A percentile compares a stretch with the other conserved stretches of the same genome.
These are phyloP conservation scores for Spicauda simplicius DNA, from an alignment of 2,888 invertebrate genomes.

Conservation along the genomic window DNA sequence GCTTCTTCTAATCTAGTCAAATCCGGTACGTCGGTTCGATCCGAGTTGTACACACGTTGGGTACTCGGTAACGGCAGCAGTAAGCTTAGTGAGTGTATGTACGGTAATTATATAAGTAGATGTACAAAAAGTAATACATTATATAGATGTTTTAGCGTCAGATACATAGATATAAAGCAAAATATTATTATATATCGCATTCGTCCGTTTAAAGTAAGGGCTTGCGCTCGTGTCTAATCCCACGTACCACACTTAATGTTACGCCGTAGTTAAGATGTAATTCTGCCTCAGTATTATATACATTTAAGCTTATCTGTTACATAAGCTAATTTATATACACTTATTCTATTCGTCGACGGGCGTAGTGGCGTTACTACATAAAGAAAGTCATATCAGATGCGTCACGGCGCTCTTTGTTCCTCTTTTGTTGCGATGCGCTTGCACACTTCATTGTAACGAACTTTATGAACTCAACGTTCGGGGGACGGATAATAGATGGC, in stretches of 20 bases:
- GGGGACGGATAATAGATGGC: constrained; percentile 41
- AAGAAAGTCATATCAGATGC: constrained; percentile 82
- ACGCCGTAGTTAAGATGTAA: constrained; percentile 84
- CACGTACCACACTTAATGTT: constrained; percentile 83
- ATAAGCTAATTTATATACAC: constrained; percentile 85
- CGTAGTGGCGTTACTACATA: constrained; percentile 74
- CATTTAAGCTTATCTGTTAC: constrained; percentile 84
- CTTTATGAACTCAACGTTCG: constrained; percentile 11
- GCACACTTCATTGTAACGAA: constrained; percentile 12
- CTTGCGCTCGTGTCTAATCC: constrained; percentile 84
- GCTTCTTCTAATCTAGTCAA: constrained; percentile 60
- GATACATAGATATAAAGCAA: constrained; percentile 85
- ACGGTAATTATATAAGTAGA: constrained; percentile 84
- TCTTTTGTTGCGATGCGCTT: constrained; percentile 53
- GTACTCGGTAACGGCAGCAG: constrained; percentile 69
- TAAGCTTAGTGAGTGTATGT: constrained; percentile 84
- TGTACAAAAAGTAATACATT: constrained; percentile 85
- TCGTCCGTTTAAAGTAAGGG: constrained; percentile 84
- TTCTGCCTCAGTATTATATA: constrained; percentile 85
- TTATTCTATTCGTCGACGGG: constrained; percentile 81
- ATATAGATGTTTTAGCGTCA: constrained; percentile 85
- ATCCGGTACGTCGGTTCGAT: constrained; percentile 28
- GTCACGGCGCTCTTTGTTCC: constrained; percentile 61
- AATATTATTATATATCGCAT: constrained; percentile 84
- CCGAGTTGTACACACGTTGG: constrained; percentile 66